phyloP scores from a whole-genome alignment of 2,888 invertebrate genomes.

The Drosophila pegasa region DNA sequence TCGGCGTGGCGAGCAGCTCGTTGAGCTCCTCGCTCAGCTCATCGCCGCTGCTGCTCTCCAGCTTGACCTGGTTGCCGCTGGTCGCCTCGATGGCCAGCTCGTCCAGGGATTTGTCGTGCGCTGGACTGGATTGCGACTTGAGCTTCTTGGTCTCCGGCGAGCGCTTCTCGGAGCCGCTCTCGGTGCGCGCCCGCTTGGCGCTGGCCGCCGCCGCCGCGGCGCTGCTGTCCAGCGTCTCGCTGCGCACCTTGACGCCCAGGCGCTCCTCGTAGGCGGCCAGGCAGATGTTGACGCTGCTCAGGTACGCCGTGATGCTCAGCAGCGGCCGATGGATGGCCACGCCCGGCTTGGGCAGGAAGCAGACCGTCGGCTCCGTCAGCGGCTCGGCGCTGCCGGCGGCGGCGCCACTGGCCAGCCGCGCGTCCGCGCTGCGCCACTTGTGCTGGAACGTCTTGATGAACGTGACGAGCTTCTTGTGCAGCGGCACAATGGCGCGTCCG shows the following conservation, averaged over 20 bases:
- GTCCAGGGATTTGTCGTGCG: constrained; percentile 52
- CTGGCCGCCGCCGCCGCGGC: constrained; percentile 52
- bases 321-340: constrained; percentile 89
- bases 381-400: constrained; percentile 2
- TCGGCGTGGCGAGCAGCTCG: constrained; percentile 58
- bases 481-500: constrained; percentile 89
- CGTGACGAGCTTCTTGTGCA: constrained; percentile 90
- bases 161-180: constrained; percentile 87
- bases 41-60: constrained; percentile 65
- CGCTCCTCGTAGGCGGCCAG: constrained; percentile 91
- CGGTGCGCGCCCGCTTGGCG: constrained; percentile 86
- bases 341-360: constrained; percentile 86
- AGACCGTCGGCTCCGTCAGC: constrained; percentile 75
- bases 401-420: constrained; percentile 31
- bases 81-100: constrained; percentile 36
- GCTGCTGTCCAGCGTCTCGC: constrained; percentile 84
- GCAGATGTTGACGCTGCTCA: constrained; percentile 92
- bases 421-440: constrained; percentile 90
- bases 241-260: constrained; percentile 87
- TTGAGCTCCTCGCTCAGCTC: constrained; percentile 80
- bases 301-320: constrained; percentile 90
- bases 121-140: constrained; percentile 68
- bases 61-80: constrained; percentile 14
- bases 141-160: constrained; percentile 86
- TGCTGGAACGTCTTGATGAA: constrained; percentile 90